phyloP scores from a whole-genome alignment of 2,797 vertebrate genomes.

The Scarus forsteni region DNA sequence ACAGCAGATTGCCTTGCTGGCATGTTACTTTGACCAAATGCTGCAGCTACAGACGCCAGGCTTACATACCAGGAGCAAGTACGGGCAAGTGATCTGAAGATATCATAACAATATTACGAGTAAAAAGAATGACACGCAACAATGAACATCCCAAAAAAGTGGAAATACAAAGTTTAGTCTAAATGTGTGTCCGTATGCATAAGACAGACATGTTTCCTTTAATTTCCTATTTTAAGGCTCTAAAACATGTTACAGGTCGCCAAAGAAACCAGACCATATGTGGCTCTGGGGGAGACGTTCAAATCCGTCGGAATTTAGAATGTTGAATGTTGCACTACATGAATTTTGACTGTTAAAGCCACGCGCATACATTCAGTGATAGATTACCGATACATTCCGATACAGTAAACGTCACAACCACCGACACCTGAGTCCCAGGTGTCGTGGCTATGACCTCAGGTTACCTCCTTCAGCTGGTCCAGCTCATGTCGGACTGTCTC shows the following conservation, averaged over 20 bases:
- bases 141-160: not conserved
- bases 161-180: not conserved
- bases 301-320: not conserved
- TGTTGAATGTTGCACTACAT: not conserved
- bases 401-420: not conserved
- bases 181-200: no score
- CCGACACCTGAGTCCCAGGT: not conserved
- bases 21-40: conserved; percentile 5
- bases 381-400: not conserved
- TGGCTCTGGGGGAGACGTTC: conserved; percentile 7
- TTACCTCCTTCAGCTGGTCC: conserved; percentile 96
- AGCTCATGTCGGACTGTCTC: conserved; percentile 92
- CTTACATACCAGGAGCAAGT: conserved; percentile 55
- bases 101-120: no score
- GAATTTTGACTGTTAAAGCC: no score
- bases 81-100: conserved; percentile 39
- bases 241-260: no score
- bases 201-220: not conserved
- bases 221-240: not conserved
- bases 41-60: conserved; percentile 30
- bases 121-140: not conserved
- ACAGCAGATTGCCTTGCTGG: conserved; percentile 5
- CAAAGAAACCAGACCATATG: no score
- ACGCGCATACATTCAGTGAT: not conserved
- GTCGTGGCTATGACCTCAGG: conserved; percentile 40